phyloP scores from a whole-genome alignment of 2,797 vertebrate genomes.

The Mormyrus hasselquistii region DNA sequence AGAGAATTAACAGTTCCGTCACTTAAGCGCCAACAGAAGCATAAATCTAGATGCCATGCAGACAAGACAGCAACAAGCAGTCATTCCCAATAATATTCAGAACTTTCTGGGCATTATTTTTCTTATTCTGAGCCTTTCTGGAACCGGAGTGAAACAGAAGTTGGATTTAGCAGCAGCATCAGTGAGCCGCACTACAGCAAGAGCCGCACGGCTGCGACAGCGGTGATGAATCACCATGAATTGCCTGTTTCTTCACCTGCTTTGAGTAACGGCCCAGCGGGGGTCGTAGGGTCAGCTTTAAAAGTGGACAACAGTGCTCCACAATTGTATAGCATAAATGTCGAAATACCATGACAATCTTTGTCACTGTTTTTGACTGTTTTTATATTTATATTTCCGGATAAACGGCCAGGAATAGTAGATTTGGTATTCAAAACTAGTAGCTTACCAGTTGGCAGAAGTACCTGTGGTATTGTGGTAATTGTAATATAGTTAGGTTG shows the following conservation, averaged over 20 bases:
- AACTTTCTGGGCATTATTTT: conserved; percentile 3
- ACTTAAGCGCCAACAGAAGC: not conserved
- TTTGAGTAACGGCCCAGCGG: not conserved
- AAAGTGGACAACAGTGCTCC: not conserved
- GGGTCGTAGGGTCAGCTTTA: not conserved
- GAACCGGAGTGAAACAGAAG: conserved; percentile 10
- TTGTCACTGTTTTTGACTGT: not conserved
- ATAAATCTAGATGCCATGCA: not conserved
- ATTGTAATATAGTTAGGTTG: not conserved
- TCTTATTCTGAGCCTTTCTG: not conserved
- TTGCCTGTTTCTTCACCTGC: not conserved
- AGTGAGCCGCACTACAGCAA: not conserved
- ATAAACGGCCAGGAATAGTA: not conserved
- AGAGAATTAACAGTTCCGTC: not conserved
- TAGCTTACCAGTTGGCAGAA: not conserved
- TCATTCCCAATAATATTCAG: not conserved
- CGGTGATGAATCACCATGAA: not conserved
- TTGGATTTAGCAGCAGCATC: not conserved
- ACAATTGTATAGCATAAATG: not conserved
- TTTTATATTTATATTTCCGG: not conserved
- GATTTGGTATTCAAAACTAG: not conserved
- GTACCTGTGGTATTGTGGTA: not conserved
- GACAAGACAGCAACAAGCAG: not conserved
- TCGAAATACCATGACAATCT: not conserved
- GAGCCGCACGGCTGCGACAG: not conserved